phyloP scores from a whole-genome alignment of 2,113 vertebrate genomes.

The Pterophyllum scalare region DNA sequence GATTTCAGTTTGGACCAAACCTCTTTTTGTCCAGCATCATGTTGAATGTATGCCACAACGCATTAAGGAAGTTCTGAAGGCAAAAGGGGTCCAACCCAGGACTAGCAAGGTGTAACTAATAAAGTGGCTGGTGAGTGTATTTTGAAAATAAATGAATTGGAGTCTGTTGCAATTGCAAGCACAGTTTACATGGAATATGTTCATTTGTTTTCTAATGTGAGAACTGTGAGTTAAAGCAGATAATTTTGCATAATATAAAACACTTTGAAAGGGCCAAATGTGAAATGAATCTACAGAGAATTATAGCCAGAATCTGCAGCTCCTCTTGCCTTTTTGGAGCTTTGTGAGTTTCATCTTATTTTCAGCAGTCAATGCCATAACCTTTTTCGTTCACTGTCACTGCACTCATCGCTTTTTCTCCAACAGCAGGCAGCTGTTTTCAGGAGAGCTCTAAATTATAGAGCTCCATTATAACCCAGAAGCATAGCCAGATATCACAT shows the following conservation, averaged over 20 bases:
- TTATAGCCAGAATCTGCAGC: background rate
- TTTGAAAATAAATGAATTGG: background rate
- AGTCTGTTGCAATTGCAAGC: background rate
- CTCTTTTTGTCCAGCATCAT: too few relatives aligned
- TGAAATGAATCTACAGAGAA: background rate
- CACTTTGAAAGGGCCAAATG: background rate
- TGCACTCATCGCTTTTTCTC: background rate
- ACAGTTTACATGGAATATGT: background rate
- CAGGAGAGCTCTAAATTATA: background rate
- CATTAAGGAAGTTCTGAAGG: fast-evolving
- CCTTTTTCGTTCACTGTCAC: background rate
- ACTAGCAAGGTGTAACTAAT: too few relatives aligned
- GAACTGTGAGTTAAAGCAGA: background rate
- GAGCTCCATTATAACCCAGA: background rate
- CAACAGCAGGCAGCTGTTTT: background rate
- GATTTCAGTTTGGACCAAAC: too few relatives aligned
- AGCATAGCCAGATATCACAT: constrained; percentile 4
- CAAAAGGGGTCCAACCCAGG: background rate
- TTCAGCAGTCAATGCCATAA: background rate
- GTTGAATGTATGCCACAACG: too few relatives aligned
- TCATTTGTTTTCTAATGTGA: too few relatives aligned
- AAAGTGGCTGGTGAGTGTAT: background rate
- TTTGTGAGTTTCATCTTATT: background rate
- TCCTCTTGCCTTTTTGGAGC: background rate
- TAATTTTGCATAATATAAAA: background rate